Evolutionary conservation across 1,140 invertebrate species (phyloP), one percentile per base, ranked within the genome.

Genomic region (Philaenus spumarius): DNA sequence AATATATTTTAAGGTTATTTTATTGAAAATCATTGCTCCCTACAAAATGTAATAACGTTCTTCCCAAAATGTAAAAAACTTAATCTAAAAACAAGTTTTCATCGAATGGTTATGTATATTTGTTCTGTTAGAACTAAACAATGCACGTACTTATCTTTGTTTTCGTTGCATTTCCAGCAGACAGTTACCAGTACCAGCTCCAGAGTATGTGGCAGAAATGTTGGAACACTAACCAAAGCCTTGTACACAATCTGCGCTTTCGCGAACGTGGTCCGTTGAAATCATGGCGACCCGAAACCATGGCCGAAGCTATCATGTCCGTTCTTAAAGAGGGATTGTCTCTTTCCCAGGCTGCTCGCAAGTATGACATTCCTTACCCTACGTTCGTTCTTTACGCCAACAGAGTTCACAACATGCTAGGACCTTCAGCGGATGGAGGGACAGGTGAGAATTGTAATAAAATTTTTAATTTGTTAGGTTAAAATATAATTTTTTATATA

Each of bases 141-240:
- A n/a, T 30, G 3, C 26, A 15, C 26, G 24, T 45, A 26, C 11
- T 39, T 39, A 59, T 26, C 45, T 40, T 22, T 56, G 11, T 56
- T 50, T 52, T 56, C 14, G 54, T 58, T 66, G 66, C 46, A 59
- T 57, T 67, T 59, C 24, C 80, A 85, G 82, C 87, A 88, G 90
- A 92, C 80, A 91, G 87, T 79, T 94, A 93, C 79, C 90, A 94
- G 74, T 93, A 93, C 73, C 91, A 93, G 73, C 76, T 94, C 70
- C 91, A 94, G 73, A 90, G 87, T 34, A 90, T 93, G 83, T 94
- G 91, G 91, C 91, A 94, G 73, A 93, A 93, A 71, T 93, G 90
- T 73, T 94, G 90, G 90, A 93, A 87, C 70, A 92, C 87, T 52
- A 90, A 90, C 74, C 89, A 91, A 72, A 87, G 84, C 62, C 77